Evolutionary conservation across 1,140 invertebrate genomes (phyloP), one percentile per base, ranked within the genome.

Genomic region (Solen grandis): DNA sequence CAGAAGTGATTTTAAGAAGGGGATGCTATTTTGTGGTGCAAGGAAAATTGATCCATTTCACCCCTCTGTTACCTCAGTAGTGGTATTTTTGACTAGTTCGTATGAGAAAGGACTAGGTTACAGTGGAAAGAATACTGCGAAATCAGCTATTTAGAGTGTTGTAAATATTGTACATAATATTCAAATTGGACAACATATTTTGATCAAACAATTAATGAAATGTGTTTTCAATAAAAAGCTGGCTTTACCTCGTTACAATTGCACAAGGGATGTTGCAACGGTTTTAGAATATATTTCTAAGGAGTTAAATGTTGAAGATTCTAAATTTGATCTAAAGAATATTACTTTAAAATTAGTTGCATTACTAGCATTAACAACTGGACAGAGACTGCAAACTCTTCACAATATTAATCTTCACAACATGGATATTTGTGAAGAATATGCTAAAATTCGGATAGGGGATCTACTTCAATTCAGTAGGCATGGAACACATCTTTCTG

Each of bases 121-220:
- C 22, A 33, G 59, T 14, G 59, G 59, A 1, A 33, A 35, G 22
- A 62, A 62, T 62, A 62, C 59, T 5, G 59, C 59, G 38, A 62
- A 35, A 27, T 62, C 29, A 35, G 59, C 59, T 1, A 8, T 62
- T 10, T 33, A 31, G 2, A 62, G 59, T n/a, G 22, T 62, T 33
- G 29, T 62, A 5, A 16, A 62, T 33, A 33, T 62, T 33, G 31
- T 35, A 62, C 33, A 35, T 62, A 35, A 62, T 62, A 35, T 33
- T 33, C 59, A 62, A n/a, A 35, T 62, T 19, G 59, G 59, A 19
- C 2, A 62, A 13, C 59, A 62, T 16, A 10, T 33, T 14, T 16
- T 62, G 31, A 35, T 62, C 22, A 62, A 62, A 62, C 27, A 35
- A 16, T 62, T 62, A 2, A 16, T 62, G 10, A 62, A 62, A 35